Conservation (phyloP, 30 jellyfish, hydroid and myxozoan genomes). For the Haliclystus octoradiatus region DNA sequence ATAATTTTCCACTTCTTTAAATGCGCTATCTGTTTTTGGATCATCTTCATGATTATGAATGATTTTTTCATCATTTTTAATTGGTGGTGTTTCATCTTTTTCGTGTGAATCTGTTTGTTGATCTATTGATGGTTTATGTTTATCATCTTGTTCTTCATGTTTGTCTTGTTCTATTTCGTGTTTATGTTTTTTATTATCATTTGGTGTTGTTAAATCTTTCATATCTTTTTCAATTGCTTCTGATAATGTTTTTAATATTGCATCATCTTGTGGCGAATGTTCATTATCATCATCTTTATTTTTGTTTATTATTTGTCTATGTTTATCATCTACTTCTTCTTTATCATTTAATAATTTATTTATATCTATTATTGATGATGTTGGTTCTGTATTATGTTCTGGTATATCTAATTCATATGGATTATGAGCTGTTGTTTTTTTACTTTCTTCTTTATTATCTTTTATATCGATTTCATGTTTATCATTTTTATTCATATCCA, state of each 20-base stretch:
- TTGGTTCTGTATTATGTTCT: neutral
- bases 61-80: neutral
- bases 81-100: neutral
- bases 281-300: neutral
- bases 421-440: neutral
- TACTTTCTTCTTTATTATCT: neutral
- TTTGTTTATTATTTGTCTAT: no score
- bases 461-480: neutral
- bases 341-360: neutral
- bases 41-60: constrained; percentile 2
- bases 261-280: constrained; percentile 16
- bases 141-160: neutral
- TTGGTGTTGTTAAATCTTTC: constrained; percentile 23
- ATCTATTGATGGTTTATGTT: neutral
- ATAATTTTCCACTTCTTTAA: constrained; percentile 81
- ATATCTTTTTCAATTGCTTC: constrained; percentile 78
- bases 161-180: neutral
- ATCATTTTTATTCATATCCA: constrained; percentile 27
- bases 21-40: constrained; percentile 54
- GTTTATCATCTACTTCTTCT: no score
- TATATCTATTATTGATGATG: no score
- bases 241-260: constrained; percentile 60
- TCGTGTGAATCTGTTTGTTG: neutral
- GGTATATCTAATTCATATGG: neutral
- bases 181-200: neutral